phyloP scores from a whole-genome alignment of 2,797 vertebrate species.

The Pantherophis vulpinus region DNA sequence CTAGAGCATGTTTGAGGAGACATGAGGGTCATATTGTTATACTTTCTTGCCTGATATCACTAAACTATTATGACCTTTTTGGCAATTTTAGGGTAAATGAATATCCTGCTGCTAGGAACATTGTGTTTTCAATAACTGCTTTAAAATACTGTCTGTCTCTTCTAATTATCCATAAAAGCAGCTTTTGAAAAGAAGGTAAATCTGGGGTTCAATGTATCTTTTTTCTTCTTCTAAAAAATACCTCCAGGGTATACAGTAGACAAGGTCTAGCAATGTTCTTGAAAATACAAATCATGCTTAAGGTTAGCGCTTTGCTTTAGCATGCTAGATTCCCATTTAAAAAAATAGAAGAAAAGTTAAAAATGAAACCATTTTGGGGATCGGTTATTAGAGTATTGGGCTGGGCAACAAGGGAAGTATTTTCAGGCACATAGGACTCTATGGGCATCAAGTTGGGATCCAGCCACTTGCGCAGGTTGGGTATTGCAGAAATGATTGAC shows the following conservation, averaged over 20 bases:
- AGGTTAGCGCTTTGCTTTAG: neutral
- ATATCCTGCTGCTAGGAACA: neutral
- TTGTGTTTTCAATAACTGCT: neutral
- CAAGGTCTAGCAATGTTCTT: neutral
- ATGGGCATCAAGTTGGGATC: neutral
- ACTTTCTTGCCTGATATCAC: neutral
- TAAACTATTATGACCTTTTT: neutral
- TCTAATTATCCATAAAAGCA: neutral
- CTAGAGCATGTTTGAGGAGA: neutral
- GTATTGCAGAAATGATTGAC: neutral
- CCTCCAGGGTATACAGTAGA: neutral
- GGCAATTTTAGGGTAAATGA: neutral
- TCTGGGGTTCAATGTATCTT: neutral
- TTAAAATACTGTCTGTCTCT: neutral
- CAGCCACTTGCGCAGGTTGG: neutral
- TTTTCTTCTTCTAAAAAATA: neutral
- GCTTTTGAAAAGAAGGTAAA: neutral
- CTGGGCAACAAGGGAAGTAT: neutral
- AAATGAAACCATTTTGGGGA: neutral
- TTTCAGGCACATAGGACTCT: neutral
- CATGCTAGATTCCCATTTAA: neutral
- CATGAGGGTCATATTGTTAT: neutral
- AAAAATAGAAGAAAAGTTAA: neutral
- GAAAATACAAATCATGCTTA: neutral
- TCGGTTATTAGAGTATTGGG: neutral